Percentiles rank a stretch among this genome's conserved stretches.
phyloP scores from a whole-genome alignment of 2,888 invertebrate genomes.

The Oligia strigilis region DNA sequence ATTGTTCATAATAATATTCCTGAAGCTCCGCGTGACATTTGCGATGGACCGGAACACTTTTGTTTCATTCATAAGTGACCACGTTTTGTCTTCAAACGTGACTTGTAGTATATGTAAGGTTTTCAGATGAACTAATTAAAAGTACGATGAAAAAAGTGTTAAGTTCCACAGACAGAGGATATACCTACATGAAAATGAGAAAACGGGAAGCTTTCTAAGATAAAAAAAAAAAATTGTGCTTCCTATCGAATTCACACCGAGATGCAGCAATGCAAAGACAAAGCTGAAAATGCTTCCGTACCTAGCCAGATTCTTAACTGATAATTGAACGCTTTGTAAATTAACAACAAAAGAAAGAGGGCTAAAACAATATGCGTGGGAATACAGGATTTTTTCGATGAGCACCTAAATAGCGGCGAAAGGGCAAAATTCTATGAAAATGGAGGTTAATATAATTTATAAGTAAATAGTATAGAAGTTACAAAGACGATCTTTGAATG shows the following conservation, averaged over 20 bases:
- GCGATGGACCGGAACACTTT: conserved; percentile 75
- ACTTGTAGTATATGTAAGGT: conserved; percentile 58
- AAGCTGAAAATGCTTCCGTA: not conserved
- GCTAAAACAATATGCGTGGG: not conserved
- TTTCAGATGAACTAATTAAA: conserved; percentile 49
- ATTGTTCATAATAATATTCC: conserved; percentile 64
- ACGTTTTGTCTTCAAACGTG: conserved; percentile 66
- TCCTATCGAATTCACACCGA: not conserved
- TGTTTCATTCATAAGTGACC: conserved; percentile 78
- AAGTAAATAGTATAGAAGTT: no score
- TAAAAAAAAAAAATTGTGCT: not conserved
- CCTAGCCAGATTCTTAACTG: not conserved
- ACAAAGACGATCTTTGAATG: no score
- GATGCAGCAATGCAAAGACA: not conserved
- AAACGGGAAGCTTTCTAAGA: not conserved
- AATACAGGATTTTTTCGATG: no score
- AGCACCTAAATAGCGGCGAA: no score
- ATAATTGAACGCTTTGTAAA: not conserved
- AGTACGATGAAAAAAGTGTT: not conserved
- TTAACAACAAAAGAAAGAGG: not conserved
- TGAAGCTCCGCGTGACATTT: conserved; percentile 72
- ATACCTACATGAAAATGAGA: not conserved
- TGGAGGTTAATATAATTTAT: no score
- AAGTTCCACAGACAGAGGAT: no score
- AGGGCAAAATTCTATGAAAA: no score